Conservation (phyloP, 2,888 invertebrate genomes). For the Andrena trimmerana region DNA sequence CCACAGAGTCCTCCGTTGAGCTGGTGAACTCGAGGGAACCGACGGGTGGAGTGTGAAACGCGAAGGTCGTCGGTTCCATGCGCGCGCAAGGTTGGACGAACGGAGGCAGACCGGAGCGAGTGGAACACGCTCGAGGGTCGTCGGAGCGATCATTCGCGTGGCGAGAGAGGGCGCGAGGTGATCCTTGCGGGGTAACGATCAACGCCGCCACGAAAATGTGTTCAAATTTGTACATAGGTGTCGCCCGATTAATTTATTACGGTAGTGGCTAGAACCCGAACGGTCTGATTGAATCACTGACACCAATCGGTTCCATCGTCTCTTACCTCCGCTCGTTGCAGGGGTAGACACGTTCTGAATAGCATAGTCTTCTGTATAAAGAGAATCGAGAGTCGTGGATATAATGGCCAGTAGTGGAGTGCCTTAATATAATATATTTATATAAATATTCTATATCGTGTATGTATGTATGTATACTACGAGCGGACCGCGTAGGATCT, state of each 20-base stretch:
- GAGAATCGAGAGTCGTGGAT: constrained; percentile 66
- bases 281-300: constrained; percentile 54
- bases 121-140: not conserved
- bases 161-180: not conserved
- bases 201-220: constrained; percentile 71
- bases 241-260: constrained; percentile 79
- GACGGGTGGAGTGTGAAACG: not conserved
- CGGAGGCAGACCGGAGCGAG: not conserved
- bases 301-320: too few relatives aligned
- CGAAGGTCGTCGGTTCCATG: not conserved
- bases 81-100: not conserved
- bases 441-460: constrained; percentile 69
- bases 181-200: constrained; percentile 7
- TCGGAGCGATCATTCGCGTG: not conserved
- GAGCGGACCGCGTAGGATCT: constrained; percentile 32
- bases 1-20: not conserved
- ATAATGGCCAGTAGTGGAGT: constrained; percentile 82
- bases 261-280: constrained; percentile 65
- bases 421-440: constrained; percentile 80
- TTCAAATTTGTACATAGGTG: constrained; percentile 80
- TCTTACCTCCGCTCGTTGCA: too few relatives aligned
- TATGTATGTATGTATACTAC: constrained; percentile 71
- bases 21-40: not conserved
- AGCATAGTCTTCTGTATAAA: constrained; percentile 54
- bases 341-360: not conserved